phyloP scores from a whole-genome alignment of 2,113 vertebrate genomes.

The Hassar affinis region DNA sequence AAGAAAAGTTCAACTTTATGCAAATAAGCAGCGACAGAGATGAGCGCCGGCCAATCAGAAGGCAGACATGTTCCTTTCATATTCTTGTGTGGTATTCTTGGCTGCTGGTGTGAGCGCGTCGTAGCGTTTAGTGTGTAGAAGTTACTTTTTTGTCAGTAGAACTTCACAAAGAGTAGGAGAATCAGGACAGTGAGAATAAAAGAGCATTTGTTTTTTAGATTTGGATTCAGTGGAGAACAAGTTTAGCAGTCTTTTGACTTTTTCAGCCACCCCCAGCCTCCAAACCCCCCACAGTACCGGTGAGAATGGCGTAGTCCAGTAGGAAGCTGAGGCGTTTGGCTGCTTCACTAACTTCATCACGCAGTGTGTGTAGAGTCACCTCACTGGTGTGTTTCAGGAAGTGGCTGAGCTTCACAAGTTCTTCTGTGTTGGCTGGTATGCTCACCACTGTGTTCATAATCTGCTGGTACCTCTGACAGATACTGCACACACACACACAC shows the following conservation, averaged over 20 bases:
- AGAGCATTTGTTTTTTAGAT: background rate
- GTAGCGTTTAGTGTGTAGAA: too few relatives aligned
- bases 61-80: too few relatives aligned
- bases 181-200: background rate
- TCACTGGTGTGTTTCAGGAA: conserved; percentile 77
- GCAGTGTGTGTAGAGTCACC: conserved; percentile 78
- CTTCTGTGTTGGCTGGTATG: conserved; percentile 74
- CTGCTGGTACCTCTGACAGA: conserved; percentile 79
- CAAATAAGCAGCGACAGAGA: too few relatives aligned
- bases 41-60: too few relatives aligned
- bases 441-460: conserved; percentile 76
- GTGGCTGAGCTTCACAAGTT: conserved; percentile 75
- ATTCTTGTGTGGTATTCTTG: too few relatives aligned
- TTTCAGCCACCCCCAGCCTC: background rate
- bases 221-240: background rate
- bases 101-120: too few relatives aligned
- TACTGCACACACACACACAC: conserved; percentile 65
- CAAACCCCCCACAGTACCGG: conserved; percentile 63
- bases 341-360: conserved; percentile 73
- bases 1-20: too few relatives aligned
- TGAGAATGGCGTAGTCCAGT: conserved; percentile 78
- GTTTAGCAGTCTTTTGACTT: background rate
- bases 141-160: too few relatives aligned
- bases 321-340: conserved; percentile 76
- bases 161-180: background rate